Base-by-base conservation (phyloP, 2,888 invertebrate species). In the Cheilosia impressa region DNA sequence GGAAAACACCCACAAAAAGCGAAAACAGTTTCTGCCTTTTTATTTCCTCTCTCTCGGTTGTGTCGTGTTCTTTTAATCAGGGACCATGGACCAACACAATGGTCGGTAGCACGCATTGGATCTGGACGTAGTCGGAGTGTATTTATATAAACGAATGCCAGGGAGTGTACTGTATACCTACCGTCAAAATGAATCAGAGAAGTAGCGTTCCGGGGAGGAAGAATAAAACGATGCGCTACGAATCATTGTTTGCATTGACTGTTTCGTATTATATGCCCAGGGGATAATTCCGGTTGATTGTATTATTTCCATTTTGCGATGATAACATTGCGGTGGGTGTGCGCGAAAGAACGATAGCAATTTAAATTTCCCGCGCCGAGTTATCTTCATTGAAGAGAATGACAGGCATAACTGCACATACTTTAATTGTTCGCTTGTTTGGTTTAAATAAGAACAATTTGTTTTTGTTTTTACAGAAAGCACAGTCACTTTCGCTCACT, bases 191-290 rank as follows among this genome's bases (percentile, higher is more conserved):
- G 38, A 38, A 13, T 38, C 38, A 38, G 76, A 53, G 65, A 71
- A 55, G 76, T 76, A 47, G 69, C 24, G 27, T 27, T 31, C 27
- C 5, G 17, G 31, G 50, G 52, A 65, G 63, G 71, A 60, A 66
- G 60, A 72, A 75, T 41, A 76, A 79, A 79, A 79, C 84, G 79
- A 84, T 69, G 79, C 63, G 79, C 63, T 84, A 79, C 84, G 84
- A 80, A 80, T 84, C 84, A 84, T 84, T 84, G 84, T 84, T 84
- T 84, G 84, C 84, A 84, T 80, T 84, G 84, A 84, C 79, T 84
- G 80, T 66, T 84, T 84, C 71, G 84, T 84, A 84, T 31, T 27
- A 31, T 9, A 31, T 84, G 75, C 84, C 84, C 84, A 80, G 65
- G 84, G 84, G 84, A 84, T 84, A 75, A 84, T 84, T 84, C 84